Conservation (phyloP, 2,888 invertebrate species). For the Amphipoea lucens region DNA sequence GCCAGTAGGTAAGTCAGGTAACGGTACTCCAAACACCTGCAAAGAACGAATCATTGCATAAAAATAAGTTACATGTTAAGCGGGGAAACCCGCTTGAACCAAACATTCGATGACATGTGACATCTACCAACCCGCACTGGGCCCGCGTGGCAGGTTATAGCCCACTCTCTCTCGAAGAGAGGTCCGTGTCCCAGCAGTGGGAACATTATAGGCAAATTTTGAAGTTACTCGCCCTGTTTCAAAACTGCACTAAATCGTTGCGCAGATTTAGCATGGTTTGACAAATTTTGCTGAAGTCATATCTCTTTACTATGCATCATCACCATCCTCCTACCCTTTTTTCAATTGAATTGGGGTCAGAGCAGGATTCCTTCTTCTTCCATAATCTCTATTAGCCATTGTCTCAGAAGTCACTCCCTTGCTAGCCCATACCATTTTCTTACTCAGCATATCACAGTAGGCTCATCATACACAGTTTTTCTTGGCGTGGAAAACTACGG, state of each 20-base stretch:
- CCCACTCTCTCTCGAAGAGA: too few relatives aligned
- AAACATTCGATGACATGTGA: too few relatives aligned
- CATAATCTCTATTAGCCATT: background rate
- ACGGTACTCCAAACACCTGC: constrained; percentile 94
- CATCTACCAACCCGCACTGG: too few relatives aligned
- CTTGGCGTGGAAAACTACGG: too few relatives aligned
- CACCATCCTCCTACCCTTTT: background rate
- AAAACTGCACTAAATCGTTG: background rate
- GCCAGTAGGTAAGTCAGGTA: constrained; percentile 93
- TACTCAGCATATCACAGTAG: background rate
- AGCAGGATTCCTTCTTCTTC: background rate
- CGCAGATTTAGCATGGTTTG: background rate
- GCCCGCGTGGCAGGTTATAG: too few relatives aligned
- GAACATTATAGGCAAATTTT: too few relatives aligned
- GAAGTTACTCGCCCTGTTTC: background rate
- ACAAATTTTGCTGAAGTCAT: background rate
- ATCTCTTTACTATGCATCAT: background rate
- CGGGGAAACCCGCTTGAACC: too few relatives aligned
- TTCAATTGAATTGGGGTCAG: background rate
- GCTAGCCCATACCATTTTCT: background rate
- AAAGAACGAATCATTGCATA: background rate
- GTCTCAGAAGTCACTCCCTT: background rate
- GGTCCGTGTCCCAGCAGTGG: too few relatives aligned
- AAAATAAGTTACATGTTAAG: background rate
- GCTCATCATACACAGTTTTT: too few relatives aligned